Base-by-base conservation (phyloP, 2,888 invertebrate genomes). In the Mechanitis mazaeus region DNA sequence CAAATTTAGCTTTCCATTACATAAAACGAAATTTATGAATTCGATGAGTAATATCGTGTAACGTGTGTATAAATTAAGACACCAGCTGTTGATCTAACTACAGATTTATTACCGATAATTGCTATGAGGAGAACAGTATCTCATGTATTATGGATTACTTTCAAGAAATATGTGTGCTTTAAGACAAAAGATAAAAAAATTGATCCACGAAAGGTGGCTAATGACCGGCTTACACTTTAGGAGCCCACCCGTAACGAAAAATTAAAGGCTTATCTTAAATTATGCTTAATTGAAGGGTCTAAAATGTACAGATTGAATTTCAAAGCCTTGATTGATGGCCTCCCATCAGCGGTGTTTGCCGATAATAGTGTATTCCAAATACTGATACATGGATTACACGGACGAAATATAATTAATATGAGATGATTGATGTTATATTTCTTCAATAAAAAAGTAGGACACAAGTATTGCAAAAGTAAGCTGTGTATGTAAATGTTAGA, bases 241-340 rank as follows among this genome's bases (percentile, higher is more conserved):
- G 71, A 73, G 88, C 80, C 89, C 88, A 89, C 90, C 88, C 81
- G 85, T 83, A 84, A 83, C 75, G 85, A 82, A 76, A 87, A 87
- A 89, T 86, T 85, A 88, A 87, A 85, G 87, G 83, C 77, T 86
- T 87, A 89, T 87, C 86, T 87, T 76, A 84, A 89, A 90, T 89
- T 87, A 87, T 84, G 79, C 81, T 85, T 89, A 90, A 90, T 90
- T 90, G 84, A 74, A 82, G 87, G 88, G 81, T 83, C 80, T 80
- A 79, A 83, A 81, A 80, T 50, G 80, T 81, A 83, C 75, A 81
- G 86, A 89, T 88, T 88, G 83, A 87, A 87, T 87, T 83, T 86
- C 83, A 80, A 85, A 80, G 71, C 68, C 73, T 82, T 87, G 87
- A 88, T 88, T 83, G 87, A 90, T 87, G 80, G 83, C 78, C 79